Percentiles rank a stretch among this genome's conserved stretches.
These are phyloP conservation scores for Schizaphis graminum DNA, from an alignment of 2,888 invertebrate genomes.

Conservation along the genomic window DNA sequence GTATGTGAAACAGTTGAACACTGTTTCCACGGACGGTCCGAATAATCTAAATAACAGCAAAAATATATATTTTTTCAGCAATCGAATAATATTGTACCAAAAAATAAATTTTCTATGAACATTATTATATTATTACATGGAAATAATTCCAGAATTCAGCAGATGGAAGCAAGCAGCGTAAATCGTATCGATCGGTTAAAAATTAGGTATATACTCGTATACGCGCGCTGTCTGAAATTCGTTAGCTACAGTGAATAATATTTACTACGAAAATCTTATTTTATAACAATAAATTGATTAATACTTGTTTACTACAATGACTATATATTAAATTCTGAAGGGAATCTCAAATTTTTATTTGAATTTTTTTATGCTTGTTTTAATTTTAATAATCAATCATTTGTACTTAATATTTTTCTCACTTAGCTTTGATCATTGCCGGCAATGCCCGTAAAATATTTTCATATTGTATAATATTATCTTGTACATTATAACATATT, in stretches of 20 bases:
- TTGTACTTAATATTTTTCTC: background rate
- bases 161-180: background rate
- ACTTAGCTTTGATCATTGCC: background rate
- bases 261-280: background rate
- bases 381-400: background rate
- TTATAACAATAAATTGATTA: background rate
- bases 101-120: background rate
- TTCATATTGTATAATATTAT: too few relatives aligned
- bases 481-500: background rate
- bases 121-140: background rate
- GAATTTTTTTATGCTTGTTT: background rate
- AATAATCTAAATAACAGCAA: background rate
- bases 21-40: background rate
- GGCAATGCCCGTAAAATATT: background rate
- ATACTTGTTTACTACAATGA: background rate
- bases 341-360: background rate
- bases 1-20: background rate
- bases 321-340: background rate
- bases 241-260: background rate
- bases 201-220: too few relatives aligned
- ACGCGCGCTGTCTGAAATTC: background rate
- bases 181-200: background rate
- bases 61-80: background rate
- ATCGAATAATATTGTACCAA: background rate
- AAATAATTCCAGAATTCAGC: background rate